phyloP scores from a whole-genome alignment of 2,113 vertebrate genomes.

The Tyto alba region DNA sequence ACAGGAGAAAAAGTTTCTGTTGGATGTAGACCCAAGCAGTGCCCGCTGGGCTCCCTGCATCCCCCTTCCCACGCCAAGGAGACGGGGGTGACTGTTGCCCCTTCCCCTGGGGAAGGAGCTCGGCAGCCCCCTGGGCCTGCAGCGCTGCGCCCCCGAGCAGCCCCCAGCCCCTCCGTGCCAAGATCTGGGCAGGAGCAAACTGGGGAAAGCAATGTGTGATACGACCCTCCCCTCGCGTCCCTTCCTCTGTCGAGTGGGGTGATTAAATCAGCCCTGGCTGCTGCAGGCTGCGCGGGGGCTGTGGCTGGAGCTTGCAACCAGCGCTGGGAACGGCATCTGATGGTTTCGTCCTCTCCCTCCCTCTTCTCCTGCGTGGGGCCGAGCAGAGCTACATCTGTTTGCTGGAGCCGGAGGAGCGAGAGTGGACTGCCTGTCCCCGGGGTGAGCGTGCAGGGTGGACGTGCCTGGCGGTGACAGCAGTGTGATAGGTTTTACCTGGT shows the following conservation, averaged over 20 bases:
- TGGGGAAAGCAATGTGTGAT: background rate
- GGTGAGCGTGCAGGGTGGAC: background rate
- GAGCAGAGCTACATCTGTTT: background rate
- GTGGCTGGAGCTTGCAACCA: fast-evolving
- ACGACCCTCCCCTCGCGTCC: too few species aligned
- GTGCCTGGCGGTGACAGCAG: background rate
- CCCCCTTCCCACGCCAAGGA: fast-evolving
- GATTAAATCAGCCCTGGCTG: too few species aligned
- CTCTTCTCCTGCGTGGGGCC: background rate
- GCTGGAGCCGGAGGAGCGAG: background rate
- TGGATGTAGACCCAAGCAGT: background rate
- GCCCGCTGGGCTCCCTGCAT: background rate
- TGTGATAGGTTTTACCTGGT: background rate
- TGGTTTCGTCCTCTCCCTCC: background rate
- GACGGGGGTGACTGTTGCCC: fast-evolving
- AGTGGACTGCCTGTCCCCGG: background rate
- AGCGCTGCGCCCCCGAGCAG: background rate
- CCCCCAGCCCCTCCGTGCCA: background rate
- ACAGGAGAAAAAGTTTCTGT: background rate
- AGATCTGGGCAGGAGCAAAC: background rate
- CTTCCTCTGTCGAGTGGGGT: background rate
- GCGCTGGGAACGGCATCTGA: background rate
- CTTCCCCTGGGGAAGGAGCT: background rate
- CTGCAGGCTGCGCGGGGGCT: background rate
- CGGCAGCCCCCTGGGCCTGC: background rate